phyloP scores from a whole-genome alignment of 2,113 vertebrate species.

The Brachyhypopomus occidentalis region DNA sequence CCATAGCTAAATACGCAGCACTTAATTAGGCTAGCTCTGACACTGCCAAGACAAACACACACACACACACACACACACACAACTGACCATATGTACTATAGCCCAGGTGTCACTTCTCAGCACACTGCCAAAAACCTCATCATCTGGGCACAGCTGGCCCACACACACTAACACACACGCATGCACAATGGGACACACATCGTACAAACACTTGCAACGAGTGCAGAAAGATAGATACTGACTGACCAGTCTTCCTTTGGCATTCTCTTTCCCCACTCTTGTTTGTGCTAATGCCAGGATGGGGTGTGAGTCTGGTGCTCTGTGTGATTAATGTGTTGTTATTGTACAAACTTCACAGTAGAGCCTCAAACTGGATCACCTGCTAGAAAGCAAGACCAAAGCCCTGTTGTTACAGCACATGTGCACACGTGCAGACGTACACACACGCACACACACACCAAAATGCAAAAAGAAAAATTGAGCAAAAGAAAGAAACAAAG shows the following conservation, averaged over 20 bases:
- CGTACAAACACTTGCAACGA: neutral
- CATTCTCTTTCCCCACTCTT: neutral
- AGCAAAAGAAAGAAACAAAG: neutral
- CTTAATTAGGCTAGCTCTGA: conserved; percentile 50
- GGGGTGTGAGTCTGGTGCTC: neutral
- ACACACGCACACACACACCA: neutral
- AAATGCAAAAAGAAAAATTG: neutral
- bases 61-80: conserved; percentile 17
- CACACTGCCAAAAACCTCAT: conserved; percentile 40
- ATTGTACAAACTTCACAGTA: conserved; percentile 2
- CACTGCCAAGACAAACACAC: conserved; percentile 38
- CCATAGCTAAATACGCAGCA: conserved; percentile 44
- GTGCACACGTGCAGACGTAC: neutral
- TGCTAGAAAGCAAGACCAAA: conserved; percentile 1
- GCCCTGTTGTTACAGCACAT: neutral
- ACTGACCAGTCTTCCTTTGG: neutral
- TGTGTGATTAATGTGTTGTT: neutral
- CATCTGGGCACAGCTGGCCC: conserved; percentile 26
- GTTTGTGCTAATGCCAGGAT: neutral
- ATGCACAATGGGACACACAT: neutral
- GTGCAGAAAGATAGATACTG: neutral
- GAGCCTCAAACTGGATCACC: conserved; percentile 12
- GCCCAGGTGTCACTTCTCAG: conserved; percentile 17
- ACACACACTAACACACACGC: conserved; percentile 7
- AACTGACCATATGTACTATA: conserved; percentile 41